phyloP scores from a whole-genome alignment of 2,888 invertebrate species.

The Mechanitis mazaeus region DNA sequence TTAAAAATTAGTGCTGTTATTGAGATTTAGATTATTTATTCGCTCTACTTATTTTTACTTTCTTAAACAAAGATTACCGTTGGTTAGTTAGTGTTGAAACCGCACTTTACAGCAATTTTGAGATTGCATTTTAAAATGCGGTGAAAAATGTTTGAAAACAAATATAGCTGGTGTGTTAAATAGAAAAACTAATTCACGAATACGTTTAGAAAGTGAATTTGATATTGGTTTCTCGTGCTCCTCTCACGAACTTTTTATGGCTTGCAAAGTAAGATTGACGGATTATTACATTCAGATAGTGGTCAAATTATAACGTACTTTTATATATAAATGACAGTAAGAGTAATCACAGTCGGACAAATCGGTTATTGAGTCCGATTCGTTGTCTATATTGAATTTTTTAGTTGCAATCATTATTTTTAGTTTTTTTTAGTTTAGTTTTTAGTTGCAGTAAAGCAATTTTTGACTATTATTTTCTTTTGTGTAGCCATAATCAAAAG shows the following conservation, averaged over 20 bases:
- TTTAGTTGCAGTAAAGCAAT: too few relatives aligned
- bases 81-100: slow-evolving; percentile 35
- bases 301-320: slow-evolving; percentile 46
- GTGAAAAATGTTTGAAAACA: slow-evolving; percentile 34
- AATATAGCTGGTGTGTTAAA: slow-evolving; percentile 27
- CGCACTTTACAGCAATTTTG: slow-evolving; percentile 42
- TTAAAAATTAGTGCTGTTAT: neutral
- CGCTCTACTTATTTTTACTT: slow-evolving; percentile 28
- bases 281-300: slow-evolving; percentile 37
- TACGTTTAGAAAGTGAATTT: slow-evolving; percentile 50
- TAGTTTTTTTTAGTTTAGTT: slow-evolving; percentile 16
- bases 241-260: slow-evolving; percentile 45
- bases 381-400: slow-evolving; percentile 47
- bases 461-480: slow-evolving; percentile 34
- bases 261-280: slow-evolving; percentile 39
- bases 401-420: slow-evolving; percentile 37
- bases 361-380: slow-evolving; percentile 42
- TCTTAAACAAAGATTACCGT: slow-evolving; percentile 37
- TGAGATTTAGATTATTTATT: neutral
- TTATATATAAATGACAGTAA: slow-evolving; percentile 41
- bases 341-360: slow-evolving; percentile 56
- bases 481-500: slow-evolving; percentile 38
- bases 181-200: slow-evolving; percentile 31
- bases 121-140: slow-evolving; percentile 35
- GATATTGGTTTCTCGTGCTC: slow-evolving; percentile 35